Evolutionary conservation across 1,140 invertebrate species (phyloP).

Genomic region (Ptiloglossa arizonensis): DNA sequence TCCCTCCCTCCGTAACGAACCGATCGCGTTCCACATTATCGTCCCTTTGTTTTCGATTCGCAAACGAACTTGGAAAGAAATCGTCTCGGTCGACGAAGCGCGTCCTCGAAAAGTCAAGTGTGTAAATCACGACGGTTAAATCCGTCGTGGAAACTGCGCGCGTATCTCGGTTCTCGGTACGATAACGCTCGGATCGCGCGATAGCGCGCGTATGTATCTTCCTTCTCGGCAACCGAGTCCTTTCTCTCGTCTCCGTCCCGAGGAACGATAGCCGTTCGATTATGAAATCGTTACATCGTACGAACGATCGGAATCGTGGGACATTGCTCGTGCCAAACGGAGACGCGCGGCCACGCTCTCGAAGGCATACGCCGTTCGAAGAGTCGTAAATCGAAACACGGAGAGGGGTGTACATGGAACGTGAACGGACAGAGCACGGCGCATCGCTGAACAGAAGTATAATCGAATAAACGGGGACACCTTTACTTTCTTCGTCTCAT

Average conservation of each 20-base stretch:
- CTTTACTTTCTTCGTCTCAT: too few relatives aligned
- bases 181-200: background rate
- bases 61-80: background rate
- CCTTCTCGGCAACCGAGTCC: background rate
- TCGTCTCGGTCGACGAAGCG: background rate
- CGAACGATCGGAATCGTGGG: background rate
- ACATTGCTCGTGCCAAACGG: background rate
- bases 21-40: background rate
- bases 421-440: background rate
- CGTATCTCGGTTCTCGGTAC: background rate
- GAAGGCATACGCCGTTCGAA: background rate
- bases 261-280: slow-evolving; percentile 10
- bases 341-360: background rate
- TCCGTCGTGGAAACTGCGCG: background rate
- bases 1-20: too few relatives aligned
- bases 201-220: slow-evolving; percentile 1
- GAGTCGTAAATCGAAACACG: background rate
- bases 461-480: too few relatives aligned
- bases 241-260: slow-evolving; percentile 11
- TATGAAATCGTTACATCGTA: slow-evolving; percentile 32
- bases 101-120: slow-evolving; percentile 14
- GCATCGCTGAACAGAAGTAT: background rate
- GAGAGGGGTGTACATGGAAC: background rate
- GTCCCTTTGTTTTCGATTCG: background rate
- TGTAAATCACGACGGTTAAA: slow-evolving; percentile 22